Base-by-base conservation (phyloP, 2,888 invertebrate genomes). In the Cephus sareptanus region DNA sequence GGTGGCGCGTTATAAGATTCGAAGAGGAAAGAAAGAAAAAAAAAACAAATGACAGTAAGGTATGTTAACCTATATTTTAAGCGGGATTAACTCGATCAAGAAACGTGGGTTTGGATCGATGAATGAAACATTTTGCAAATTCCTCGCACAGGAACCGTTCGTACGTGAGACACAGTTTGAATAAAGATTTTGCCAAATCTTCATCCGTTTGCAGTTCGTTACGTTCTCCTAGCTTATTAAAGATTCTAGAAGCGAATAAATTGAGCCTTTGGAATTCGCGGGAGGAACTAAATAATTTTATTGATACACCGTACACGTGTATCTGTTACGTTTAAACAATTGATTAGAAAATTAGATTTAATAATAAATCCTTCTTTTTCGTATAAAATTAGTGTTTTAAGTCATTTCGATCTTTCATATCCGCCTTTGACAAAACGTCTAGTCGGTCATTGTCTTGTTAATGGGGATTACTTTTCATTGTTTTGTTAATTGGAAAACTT, bases 91-190 rank as follows among this genome's bases (percentile, higher is more conserved):
- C 23, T 56, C 9, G 56, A 56, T 9, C 56, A 9, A 23, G 56
- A 23, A 23, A 56, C 23, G 23, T 56, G 23, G 56, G 71, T 78
- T 82, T 78, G 75, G 75, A 69, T 77, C 80, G 83, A 85, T 85
- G 85, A 85, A 85, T 85, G 82, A 85, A 85, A 85, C 84, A 85
- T 85, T 85, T 83, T 70, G 37, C 78, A 70, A 77, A 68, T 76
- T 71, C 70, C 33, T 33, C 75, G 76, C 77, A 69, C 69, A 56
- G 69, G 69, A 79, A 79, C 71, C 79, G 83, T 84, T 84, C 79
- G 75, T 81, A 79, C 79, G 81, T 9, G 74, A 75, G 71, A 34
- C 83, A 77, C 74, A 76, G 74, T 13, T 69, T 77, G 85, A 85
- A 85, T 85, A 82, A 82, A 79, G 84, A 85, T 84, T 76, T 56